Percentiles rank a stretch among this genome's conserved stretches.
These are phyloP conservation scores for Pseudococcus longispinus DNA, from an alignment of 2,888 invertebrate species.

Conservation along the genomic window DNA sequence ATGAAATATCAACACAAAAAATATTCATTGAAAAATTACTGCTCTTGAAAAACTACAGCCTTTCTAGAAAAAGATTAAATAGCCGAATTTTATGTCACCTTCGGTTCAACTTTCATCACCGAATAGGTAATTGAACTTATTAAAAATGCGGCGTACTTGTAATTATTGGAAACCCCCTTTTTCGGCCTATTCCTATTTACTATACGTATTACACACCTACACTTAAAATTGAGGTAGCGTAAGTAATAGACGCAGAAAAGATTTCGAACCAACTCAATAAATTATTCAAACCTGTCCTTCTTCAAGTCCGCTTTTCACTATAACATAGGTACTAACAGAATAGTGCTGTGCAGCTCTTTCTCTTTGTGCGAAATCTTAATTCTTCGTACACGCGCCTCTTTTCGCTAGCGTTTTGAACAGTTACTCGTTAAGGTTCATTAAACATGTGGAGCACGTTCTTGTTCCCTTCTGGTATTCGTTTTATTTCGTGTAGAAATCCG, in stretches of 20 bases:
- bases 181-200: not conserved
- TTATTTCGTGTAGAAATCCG: conserved; percentile 28
- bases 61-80: too few species aligned
- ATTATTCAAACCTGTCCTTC: conserved; percentile 34
- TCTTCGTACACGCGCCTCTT: conserved; percentile 31
- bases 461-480: conserved; percentile 28
- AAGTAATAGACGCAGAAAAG: conserved; percentile 9
- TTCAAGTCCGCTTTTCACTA: conserved; percentile 21
- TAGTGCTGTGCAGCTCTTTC: conserved; percentile 28
- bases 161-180: not conserved
- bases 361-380: conserved; percentile 27
- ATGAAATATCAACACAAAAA: too few species aligned
- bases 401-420: conserved; percentile 24
- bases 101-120: too few species aligned
- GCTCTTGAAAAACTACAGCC: too few species aligned
- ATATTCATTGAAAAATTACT: too few species aligned
- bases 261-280: conserved; percentile 24
- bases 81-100: too few species aligned
- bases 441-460: conserved; percentile 34
- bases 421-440: conserved; percentile 34
- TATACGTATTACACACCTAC: not conserved
- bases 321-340: conserved; percentile 1
- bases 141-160: not conserved
- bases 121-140: too few species aligned
- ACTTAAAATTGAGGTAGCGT: not conserved